Evolutionary conservation across 2,888 invertebrate genomes (phyloP), one percentile per base, ranked within the genome.

Genomic region (Phorcus lineatus): DNA sequence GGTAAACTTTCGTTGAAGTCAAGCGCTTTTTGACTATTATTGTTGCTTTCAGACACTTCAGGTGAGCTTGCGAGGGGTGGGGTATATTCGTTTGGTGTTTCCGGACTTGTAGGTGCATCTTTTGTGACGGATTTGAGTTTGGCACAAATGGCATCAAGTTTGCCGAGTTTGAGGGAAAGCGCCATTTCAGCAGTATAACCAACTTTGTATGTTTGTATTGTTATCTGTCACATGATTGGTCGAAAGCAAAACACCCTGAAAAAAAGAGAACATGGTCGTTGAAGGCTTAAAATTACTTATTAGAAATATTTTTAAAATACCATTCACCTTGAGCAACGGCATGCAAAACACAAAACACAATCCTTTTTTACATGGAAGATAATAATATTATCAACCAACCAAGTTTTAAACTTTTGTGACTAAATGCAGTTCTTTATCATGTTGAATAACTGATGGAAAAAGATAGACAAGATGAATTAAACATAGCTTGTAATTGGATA

Each of bases 101-200:
- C 74, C 0, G 47, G 47, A 17, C 31, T 28, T 28, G 28, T 11
- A n/a, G 28, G n/a, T 28, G 28, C 24, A 11, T 67, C 28, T 67
- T 67, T 67, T 31, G 70, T 36, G 70, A 47, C 74, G 31, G 78
- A 83, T 81, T 91, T 90, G 28, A 92, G 85, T 81, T 90, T 91
- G 80, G 91, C 91, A 87, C 92, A 92, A 47, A 92, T 92, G 57
- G 91, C 91, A 85, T 92, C 91, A 17, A 92, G 86, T 77, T 89
- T 91, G 67, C 91, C 87, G 11, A 90, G 80, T 67, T 88, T 87
- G 74, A 79, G 54, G 9, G 81, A 78, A n/a, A 70, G 40, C 40
- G 77, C 77, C 55, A 75, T 75, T 22, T 53, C 75, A 53, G 54
- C 75, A 53, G 52, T 53, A 55, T 76, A 40, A 76, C 54, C 55